These are phyloP conservation scores for Zaprionus africanus DNA, from an alignment of 1,140 invertebrate genomes.

Conservation along the genomic window DNA sequence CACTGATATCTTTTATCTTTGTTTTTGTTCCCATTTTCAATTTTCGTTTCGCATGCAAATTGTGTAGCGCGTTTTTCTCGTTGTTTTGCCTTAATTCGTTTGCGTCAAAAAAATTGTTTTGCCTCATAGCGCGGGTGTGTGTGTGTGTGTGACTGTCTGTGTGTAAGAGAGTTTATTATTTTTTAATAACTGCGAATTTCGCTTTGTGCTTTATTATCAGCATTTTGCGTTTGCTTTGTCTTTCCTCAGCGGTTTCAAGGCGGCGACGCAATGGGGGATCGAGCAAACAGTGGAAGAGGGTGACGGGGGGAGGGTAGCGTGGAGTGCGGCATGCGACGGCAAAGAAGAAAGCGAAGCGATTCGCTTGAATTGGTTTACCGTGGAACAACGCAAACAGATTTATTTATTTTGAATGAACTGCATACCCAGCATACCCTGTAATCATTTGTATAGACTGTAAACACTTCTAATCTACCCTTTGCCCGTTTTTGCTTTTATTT, in stretches of 20 bases:
- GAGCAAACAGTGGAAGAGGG: not conserved
- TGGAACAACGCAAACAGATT: constrained; percentile 58
- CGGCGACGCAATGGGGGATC: not conserved
- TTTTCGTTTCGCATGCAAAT: constrained; percentile 68
- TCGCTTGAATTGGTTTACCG: constrained; percentile 69
- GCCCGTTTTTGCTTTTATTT: constrained; percentile 1
- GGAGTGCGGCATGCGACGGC: not conserved
- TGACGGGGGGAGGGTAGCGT: not conserved
- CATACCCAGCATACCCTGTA: constrained; percentile 49
- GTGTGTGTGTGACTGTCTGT: constrained; percentile 3
- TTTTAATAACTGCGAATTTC: constrained; percentile 68
- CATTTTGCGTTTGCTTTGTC: constrained; percentile 56
- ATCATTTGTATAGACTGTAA: not conserved
- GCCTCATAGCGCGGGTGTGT: constrained; percentile 5
- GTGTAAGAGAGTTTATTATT: constrained; percentile 59
- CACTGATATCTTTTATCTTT: constrained; percentile 22
- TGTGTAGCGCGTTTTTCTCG: constrained; percentile 33
- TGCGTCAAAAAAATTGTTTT: constrained; percentile 37
- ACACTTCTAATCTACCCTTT: not conserved
- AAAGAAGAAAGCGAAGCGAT: constrained; percentile 65
- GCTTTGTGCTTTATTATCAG: constrained; percentile 74
- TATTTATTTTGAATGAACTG: constrained; percentile 45
- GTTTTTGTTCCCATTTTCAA: constrained; percentile 47
- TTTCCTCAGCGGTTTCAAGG: constrained; percentile 13
- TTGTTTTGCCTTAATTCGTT: constrained; percentile 47